Percentiles rank a stretch among this genome's conserved stretches.
These are phyloP conservation scores for Xyliphius kryptos DNA, from an alignment of 2,113 vertebrate species.

Conservation along the genomic window DNA sequence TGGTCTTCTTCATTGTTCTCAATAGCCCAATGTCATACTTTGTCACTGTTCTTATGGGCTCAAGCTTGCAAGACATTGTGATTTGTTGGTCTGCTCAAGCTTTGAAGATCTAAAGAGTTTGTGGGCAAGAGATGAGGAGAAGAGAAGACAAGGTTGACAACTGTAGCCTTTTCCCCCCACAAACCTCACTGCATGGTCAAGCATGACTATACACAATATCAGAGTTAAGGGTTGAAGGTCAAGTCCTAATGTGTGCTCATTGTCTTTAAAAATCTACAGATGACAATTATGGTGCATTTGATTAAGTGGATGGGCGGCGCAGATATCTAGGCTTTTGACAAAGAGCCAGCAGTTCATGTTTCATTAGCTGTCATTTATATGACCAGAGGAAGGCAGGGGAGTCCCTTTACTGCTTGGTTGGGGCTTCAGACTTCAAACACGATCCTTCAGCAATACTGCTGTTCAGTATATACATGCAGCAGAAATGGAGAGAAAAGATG, in stretches of 20 bases:
- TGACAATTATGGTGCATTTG: conserved; percentile 64
- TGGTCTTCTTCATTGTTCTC: conserved; percentile 35
- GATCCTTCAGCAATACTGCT: conserved; percentile 36
- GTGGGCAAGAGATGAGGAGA: conserved; percentile 40
- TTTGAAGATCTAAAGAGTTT: conserved; percentile 49
- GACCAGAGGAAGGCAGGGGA: conserved; percentile 50
- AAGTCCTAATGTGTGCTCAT: conserved; percentile 48
- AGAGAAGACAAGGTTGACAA: conserved; percentile 44
- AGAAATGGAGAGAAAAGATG: conserved; percentile 11
- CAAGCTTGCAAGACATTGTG: conserved; percentile 31
- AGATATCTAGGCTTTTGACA: conserved; percentile 50
- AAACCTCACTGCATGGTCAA: conserved; percentile 46
- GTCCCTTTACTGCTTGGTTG: conserved; percentile 58
- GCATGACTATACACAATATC: conserved; percentile 57
- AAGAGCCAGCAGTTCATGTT: conserved; percentile 55
- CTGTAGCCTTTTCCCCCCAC: conserved; percentile 31
- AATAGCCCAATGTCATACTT: conserved; percentile 22
- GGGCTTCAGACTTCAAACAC: conserved; percentile 67
- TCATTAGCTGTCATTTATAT: conserved; percentile 72
- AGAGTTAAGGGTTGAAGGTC: conserved; percentile 42
- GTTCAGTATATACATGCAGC: conserved; percentile 17
- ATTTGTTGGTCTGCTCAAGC: conserved; percentile 42
- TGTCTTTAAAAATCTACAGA: conserved; percentile 54
- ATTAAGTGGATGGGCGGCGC: conserved; percentile 55
- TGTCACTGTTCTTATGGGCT: conserved; percentile 38